These are phyloP conservation scores for Ophion ellenae DNA, from an alignment of 2,888 invertebrate genomes.

Conservation along the genomic window DNA sequence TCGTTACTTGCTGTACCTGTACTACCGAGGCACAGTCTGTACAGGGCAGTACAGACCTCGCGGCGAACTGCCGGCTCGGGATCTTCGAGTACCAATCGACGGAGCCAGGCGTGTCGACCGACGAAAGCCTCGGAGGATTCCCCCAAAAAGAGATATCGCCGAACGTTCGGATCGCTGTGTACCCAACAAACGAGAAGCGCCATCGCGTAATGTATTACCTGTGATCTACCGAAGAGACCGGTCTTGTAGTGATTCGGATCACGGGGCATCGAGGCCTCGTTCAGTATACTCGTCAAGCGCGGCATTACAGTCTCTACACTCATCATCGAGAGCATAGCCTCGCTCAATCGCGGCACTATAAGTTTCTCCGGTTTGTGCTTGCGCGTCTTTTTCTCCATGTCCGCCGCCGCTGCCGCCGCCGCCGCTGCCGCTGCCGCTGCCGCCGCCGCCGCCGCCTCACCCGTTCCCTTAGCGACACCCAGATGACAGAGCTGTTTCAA, in stretches of 20 bases:
- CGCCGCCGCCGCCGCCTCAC: slow-evolving; percentile 77
- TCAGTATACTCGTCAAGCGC: slow-evolving; percentile 93
- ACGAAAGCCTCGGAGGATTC: slow-evolving; percentile 90
- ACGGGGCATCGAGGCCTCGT: slow-evolving; percentile 92
- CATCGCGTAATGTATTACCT: slow-evolving; percentile 95
- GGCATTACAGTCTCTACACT: slow-evolving; percentile 93
- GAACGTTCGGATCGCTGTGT: slow-evolving; percentile 92
- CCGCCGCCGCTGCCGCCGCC: slow-evolving; percentile 85
- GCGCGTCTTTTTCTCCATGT: slow-evolving; percentile 84
- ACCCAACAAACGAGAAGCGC: slow-evolving; percentile 96
- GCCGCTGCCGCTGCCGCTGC: slow-evolving; percentile 75
- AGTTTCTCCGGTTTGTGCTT: slow-evolving; percentile 86
- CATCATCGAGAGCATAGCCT: slow-evolving; percentile 92
- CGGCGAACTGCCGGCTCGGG: slow-evolving; percentile 96
- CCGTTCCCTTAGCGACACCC: slow-evolving; percentile 87
- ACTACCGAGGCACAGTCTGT: slow-evolving; percentile 92
- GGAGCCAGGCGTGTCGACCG: slow-evolving; percentile 88
- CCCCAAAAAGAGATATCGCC: slow-evolving; percentile 90
- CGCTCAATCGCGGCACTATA: slow-evolving; percentile 89
- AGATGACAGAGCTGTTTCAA: slow-evolving; percentile 94
- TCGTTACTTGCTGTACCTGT: slow-evolving; percentile 78
- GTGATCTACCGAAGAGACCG: slow-evolving; percentile 96
- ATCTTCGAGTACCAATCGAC: slow-evolving; percentile 94
- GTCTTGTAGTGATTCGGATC: slow-evolving; percentile 95
- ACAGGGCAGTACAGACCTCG: slow-evolving; percentile 96